Base-by-base conservation (phyloP, 2,888 invertebrate species). In the Noctua fimbriata region DNA sequence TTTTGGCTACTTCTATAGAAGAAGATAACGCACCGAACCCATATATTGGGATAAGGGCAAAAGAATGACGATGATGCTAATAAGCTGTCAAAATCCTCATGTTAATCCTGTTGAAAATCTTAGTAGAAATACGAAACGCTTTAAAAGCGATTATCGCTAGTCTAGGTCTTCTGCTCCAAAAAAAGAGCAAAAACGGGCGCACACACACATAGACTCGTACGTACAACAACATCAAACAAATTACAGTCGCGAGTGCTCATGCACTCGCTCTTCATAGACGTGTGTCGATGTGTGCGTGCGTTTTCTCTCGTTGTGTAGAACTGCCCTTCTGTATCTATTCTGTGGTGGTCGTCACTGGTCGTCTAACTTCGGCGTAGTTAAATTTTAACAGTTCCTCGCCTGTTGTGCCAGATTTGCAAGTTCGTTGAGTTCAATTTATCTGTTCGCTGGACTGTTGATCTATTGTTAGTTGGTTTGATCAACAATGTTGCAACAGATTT, bases 361-460 rank as follows among this genome's bases (percentile, higher is more conserved):
- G 74, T 76, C 47, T 60, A 86, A 88, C 86, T 84, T 87, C 65
- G 44, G 7, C 69, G 32, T 75, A 67, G 76, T 83, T 81, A 76
- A 76, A 85, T 83, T 86, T 88, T 83, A 86, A 81, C 84, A 66
- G 77, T 75, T 78, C 58, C 58, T 55, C 71, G 86, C 79, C 74
- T 58, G 73, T 65, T 81, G 74, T 82, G 65, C 47, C 28, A 78
- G 67, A 81, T 84, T 78, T 76, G 73, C 74, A 72, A 85, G 73
- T 85, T 81, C 58, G 76, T 58, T 67, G 67, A 73, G 81, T 76
- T 81, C 66, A 81, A 84, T 84, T 76, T 84, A 69, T 84, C 63
- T 49, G 71, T 76, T 76, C 58, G 41, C 52, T 79, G 79, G 44
- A 72, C 63, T 49, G 71, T 36, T 82, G 69, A 67, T 78, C 10